Base-by-base conservation (phyloP, 92 coral and sea anemone species). In the Porites cylindrica region DNA sequence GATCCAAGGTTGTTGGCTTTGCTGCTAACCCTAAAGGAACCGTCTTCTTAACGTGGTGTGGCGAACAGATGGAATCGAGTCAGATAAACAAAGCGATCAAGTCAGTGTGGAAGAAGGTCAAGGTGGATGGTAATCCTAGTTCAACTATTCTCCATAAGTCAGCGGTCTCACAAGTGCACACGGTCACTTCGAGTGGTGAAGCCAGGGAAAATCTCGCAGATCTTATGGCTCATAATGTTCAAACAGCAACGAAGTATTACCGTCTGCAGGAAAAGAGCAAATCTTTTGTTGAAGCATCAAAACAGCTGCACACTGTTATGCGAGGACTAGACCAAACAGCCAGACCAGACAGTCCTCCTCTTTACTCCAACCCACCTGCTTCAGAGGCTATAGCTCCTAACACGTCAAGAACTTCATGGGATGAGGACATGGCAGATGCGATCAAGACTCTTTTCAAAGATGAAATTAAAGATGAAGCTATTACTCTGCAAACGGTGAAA, bases 391-490 rank as follows among this genome's bases (percentile, higher is more conserved):
- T 29, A 38, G 59, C 18, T 17, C 23, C 63, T 38, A n/a, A 78
- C 13, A 64, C 82, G 21, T 43, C 56, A 8, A 64, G 62, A 78
- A 51, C 38, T 63, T 78, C 62, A 61, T 78, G 82, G 82, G 19
- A 62, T 21, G 52, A 32, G 71, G 82, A 78, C n/a, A 62, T 14
- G 29, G 88, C 38, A 84, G 65, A 4, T 75, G 58, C 65, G 38
- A 18, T 84, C 38, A 76, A 84, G 74, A 61, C 53, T 8, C 60
- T 83, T 72, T 84, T 74, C 80, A 76, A 75, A 63, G 70, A 73
- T 26, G 82, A 84, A 61, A 84, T 84, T 43, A 50, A 72, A 24
- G 17, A 29, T 32, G 43, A 83, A 65, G 79, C 38, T 16, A 18
- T 83, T 56, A 51, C 88, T 32, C 6, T 83, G 60, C 80, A 26